Conservation (phyloP, 2,888 invertebrate species). For the Idaea aversata region DNA sequence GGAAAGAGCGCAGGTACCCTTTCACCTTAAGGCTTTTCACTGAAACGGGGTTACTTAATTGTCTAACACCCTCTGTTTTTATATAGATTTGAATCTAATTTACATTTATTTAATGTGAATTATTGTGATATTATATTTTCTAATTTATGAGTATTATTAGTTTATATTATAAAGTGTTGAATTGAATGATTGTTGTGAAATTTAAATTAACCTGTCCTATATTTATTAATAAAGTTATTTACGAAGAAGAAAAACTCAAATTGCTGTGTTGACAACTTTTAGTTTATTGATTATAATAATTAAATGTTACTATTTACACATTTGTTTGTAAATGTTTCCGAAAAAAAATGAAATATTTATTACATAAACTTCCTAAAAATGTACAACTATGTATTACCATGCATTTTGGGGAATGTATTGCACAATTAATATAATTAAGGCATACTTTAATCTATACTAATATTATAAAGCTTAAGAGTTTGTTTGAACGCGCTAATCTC, state of each 20-base stretch:
- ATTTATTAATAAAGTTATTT: background rate
- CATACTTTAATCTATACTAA: background rate
- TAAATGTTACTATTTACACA: slow-evolving; percentile 18
- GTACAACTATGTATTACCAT: slow-evolving; percentile 39
- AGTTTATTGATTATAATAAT: slow-evolving; percentile 14
- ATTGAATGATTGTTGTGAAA: background rate
- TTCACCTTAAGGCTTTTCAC: background rate
- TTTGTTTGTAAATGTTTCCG: slow-evolving; percentile 13
- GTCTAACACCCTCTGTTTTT: background rate
- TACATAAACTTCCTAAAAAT: slow-evolving; percentile 26
- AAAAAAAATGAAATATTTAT: slow-evolving; percentile 13
- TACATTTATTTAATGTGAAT: background rate
- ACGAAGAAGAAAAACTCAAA: background rate
- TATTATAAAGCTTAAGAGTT: too few relatives aligned
- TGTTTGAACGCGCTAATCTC: too few relatives aligned
- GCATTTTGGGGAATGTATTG: slow-evolving; percentile 65
- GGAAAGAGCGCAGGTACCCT: too few relatives aligned
- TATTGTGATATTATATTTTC: slow-evolving; percentile 1
- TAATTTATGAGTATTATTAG: background rate
- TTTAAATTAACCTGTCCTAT: background rate
- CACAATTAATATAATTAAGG: slow-evolving; percentile 37
- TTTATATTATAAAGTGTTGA: background rate
- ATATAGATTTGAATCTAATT: background rate
- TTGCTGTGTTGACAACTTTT: slow-evolving; percentile 4
- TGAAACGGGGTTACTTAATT: background rate